Evolutionary conservation across 1,140 invertebrate genomes (phyloP).

Genomic region (Pteromalus puparum): DNA sequence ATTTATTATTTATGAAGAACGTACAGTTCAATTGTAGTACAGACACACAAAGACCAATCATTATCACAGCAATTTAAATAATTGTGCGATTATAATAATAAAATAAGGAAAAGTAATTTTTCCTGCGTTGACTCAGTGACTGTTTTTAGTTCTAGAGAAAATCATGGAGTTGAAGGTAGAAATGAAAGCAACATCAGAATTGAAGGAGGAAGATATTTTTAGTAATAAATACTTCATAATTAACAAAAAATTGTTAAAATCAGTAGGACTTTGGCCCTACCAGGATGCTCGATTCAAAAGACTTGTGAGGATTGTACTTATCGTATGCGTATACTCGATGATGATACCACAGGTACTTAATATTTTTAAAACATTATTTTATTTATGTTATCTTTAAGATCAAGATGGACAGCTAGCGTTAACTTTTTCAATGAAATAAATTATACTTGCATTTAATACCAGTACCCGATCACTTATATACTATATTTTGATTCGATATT

Average conservation of each 20-base stretch:
- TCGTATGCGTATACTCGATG: background rate
- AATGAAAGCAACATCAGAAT: background rate
- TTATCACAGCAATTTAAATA: constrained; percentile 3
- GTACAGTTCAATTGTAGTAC: background rate
- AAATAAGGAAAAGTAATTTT: background rate
- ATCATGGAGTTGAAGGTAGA: background rate
- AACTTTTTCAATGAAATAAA: background rate
- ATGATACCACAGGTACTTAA: background rate
- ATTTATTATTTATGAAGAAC: constrained; percentile 2
- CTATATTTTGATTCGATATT: background rate
- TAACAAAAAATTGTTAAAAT: background rate
- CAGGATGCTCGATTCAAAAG: background rate
- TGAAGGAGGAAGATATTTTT: background rate
- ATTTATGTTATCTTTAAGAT: background rate
- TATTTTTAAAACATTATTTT: background rate
- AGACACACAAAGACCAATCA: background rate
- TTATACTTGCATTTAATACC: background rate
- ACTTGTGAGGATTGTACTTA: background rate
- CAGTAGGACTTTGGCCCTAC: background rate
- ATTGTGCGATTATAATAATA: background rate
- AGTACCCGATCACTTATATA: background rate
- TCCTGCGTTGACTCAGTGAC: background rate
- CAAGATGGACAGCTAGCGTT: background rate
- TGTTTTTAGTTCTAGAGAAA: background rate
- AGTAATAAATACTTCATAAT: constrained; percentile 23